Base-by-base conservation (phyloP, 2,888 invertebrate genomes). In the Tanytarsus gracilentus region DNA sequence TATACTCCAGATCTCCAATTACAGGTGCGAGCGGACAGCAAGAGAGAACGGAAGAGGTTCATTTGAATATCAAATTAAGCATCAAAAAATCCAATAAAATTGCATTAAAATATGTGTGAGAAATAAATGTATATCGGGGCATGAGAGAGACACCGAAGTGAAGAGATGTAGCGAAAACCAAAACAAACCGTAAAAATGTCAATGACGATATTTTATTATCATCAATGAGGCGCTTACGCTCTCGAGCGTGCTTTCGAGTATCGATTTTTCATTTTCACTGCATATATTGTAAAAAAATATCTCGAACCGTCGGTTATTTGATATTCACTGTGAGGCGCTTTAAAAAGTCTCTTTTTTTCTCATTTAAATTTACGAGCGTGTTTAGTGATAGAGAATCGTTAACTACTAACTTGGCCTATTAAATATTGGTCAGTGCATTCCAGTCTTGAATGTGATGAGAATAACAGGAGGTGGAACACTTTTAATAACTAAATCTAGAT, bases 171-270 rank as follows among this genome's bases (percentile, higher is more conserved):
- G 29, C 29, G 18, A 25, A 23, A 14, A 27, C 40, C 40, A 56
- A 21, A 56, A 40, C 40, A 56, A 56, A 56, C 40, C 55, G 55
- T 56, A 56, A 56, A 53, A 39, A 40, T 56, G 40, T 56, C 55
- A 56, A 36, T 40, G 33, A 27, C 39, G 27, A 56, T 56, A 39
- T 53, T 40, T 40, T 56, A 56, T 40, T 56, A 56, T 40, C 40
- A 56, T 40, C 55, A 56, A 56, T 53, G 53, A 53, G 27, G 23
- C 36, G 33, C 36, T 53, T 29, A 25, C 44, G 18, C 16, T 44
- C 23, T 18, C 16, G 9, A 11, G 44, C 21, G 21, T 44, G 44
- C 21, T 18, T 44, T 44, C 44, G 23, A 23, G 18, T 44, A 44
- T 44, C 23, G 44, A 44, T 44, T 44, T 44, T 40, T 44, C 16